Percentiles rank a stretch among this genome's conserved stretches.
phyloP scores from a whole-genome alignment of 2,888 invertebrate genomes.

The Standfussiana lucernea region DNA sequence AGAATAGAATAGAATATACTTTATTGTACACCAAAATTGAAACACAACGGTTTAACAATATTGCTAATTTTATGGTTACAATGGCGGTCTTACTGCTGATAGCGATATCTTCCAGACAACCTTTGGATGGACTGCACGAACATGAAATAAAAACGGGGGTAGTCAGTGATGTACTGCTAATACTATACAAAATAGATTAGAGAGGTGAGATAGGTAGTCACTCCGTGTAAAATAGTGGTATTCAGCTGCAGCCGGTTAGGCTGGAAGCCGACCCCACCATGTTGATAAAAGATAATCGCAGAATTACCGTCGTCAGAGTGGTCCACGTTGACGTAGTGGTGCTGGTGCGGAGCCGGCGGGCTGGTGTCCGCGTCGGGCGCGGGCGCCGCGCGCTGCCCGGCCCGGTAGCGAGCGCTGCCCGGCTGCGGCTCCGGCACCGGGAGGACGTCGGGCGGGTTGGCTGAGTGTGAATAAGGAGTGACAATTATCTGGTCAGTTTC shows the following conservation, averaged over 20 bases:
- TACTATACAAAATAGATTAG: too few relatives aligned
- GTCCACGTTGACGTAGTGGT: constrained; percentile 44
- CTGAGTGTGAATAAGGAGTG: background rate
- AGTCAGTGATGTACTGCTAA: too few relatives aligned
- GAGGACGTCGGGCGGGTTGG: constrained; percentile 35
- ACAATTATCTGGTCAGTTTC: background rate
- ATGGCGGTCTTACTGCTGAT: too few relatives aligned
- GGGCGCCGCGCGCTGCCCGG: background rate
- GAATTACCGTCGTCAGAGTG: constrained; percentile 56
- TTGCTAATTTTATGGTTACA: too few relatives aligned
- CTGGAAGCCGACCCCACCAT: background rate
- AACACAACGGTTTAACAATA: too few relatives aligned
- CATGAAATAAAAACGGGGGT: too few relatives aligned
- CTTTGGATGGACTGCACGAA: too few relatives aligned
- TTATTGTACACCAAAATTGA: too few relatives aligned
- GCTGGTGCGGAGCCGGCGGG: constrained; percentile 19
- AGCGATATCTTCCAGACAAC: too few relatives aligned
- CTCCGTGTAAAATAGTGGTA: background rate
- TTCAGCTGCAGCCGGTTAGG: too few relatives aligned
- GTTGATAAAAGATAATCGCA: background rate
- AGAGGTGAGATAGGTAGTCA: background rate
- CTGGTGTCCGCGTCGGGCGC: background rate
- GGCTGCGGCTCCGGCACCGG: constrained; percentile 27
- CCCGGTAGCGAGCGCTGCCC: constrained; percentile 24
- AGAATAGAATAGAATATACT: too few relatives aligned